phyloP scores from a whole-genome alignment of 1,140 invertebrate species.

The Stegodyphus dumicola region DNA sequence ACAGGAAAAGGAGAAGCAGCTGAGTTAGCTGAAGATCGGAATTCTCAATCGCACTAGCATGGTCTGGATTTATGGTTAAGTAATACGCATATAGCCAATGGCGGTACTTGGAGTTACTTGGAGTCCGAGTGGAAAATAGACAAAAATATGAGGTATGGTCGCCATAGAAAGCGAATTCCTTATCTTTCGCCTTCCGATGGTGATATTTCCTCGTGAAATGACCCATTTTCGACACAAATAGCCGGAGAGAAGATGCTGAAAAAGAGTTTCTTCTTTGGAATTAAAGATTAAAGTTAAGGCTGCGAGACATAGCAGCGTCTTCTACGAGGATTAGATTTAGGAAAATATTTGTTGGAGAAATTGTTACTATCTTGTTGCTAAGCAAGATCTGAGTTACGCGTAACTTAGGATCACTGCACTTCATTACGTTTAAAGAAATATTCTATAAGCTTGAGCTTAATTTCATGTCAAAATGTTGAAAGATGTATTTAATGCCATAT shows the following conservation, averaged over 20 bases:
- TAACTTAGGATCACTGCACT: too few species aligned
- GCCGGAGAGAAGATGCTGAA: conserved; percentile 38
- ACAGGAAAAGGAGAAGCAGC: too few species aligned
- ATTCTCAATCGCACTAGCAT: conserved; percentile 11
- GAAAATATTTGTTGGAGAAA: too few species aligned
- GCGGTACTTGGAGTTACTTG: conserved; percentile 39
- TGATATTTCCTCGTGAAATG: conserved; percentile 35
- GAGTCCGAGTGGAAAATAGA: conserved; percentile 34
- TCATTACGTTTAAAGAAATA: too few species aligned
- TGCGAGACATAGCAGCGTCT: too few species aligned
- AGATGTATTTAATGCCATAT: too few species aligned
- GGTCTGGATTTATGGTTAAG: conserved; percentile 44
- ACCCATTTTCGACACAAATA: conserved; percentile 48
- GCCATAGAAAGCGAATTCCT: conserved; percentile 22
- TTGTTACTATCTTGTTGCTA: too few species aligned
- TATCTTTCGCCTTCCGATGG: conserved; percentile 19
- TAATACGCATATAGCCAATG: conserved; percentile 29
- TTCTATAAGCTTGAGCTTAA: too few species aligned
- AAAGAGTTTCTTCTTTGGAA: neutral
- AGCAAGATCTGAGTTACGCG: too few species aligned
- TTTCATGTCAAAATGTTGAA: too few species aligned
- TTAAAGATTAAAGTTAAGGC: too few species aligned
- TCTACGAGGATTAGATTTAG: too few species aligned
- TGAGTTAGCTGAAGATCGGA: neutral
- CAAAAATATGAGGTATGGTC: conserved; percentile 43